Evolutionary conservation across 2,888 invertebrate genomes (phyloP).

Genomic region (Ectemnius continuus): DNA sequence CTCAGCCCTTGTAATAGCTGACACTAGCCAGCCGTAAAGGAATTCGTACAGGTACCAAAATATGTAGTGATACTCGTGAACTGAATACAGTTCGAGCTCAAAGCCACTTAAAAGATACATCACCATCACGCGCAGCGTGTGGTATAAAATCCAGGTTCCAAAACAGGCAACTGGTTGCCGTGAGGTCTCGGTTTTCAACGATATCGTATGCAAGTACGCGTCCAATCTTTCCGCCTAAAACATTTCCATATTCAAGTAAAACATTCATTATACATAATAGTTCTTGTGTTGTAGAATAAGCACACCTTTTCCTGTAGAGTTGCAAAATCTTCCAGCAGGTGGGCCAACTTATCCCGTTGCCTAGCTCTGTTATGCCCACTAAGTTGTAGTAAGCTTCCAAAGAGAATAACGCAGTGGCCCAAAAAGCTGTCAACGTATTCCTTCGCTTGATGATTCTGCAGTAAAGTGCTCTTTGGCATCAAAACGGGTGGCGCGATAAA

Average conservation of each 20-base stretch:
- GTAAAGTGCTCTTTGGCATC: constrained; percentile 85
- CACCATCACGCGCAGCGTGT: constrained; percentile 94
- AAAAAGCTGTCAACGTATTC: constrained; percentile 94
- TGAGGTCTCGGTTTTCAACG: constrained; percentile 84
- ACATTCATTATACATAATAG: constrained; percentile 3
- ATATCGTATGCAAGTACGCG: constrained; percentile 86
- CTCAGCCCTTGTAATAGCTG: constrained; percentile 93
- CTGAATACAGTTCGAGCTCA: constrained; percentile 96
- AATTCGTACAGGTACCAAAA: constrained; percentile 98
- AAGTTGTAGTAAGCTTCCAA: constrained; percentile 90
- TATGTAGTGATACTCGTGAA: constrained; percentile 97
- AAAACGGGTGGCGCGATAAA: constrained; percentile 95
- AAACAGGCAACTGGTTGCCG: constrained; percentile 90
- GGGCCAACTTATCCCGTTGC: constrained; percentile 95
- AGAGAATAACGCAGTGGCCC: constrained; percentile 90
- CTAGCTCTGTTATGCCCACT: constrained; percentile 97
- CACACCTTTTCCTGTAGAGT: constrained; percentile 93
- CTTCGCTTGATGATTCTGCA: constrained; percentile 86
- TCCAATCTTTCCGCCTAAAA: constrained; percentile 93
- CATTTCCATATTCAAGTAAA: constrained; percentile 2
- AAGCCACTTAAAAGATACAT: constrained; percentile 96
- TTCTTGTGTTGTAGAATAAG: constrained; percentile 20
- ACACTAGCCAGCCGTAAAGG: constrained; percentile 95
- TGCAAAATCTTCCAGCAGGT: constrained; percentile 93
- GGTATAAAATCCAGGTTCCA: constrained; percentile 97